Evolutionary conservation across 64 coral and sea anemone species (phyloP).

Genomic region (Actinia tenebrosa): DNA sequence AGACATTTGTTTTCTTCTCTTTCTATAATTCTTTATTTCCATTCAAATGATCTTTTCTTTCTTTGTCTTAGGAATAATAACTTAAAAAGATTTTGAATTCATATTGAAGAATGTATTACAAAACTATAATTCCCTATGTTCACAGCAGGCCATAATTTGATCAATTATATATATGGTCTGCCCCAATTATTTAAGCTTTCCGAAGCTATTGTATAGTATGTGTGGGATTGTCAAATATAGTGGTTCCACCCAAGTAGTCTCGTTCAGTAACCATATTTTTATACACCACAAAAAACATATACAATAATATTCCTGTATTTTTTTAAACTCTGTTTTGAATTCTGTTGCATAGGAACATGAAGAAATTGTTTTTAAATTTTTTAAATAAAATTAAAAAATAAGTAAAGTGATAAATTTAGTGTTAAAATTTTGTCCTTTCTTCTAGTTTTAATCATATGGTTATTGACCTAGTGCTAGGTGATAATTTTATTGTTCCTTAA

Average conservation of each 20-base stretch:
- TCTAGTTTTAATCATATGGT: neutral
- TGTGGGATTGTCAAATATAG: neutral
- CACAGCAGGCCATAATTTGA: neutral
- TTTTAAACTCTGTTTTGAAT: neutral
- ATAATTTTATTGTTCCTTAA: neutral
- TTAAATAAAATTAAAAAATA: neutral
- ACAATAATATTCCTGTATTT: neutral
- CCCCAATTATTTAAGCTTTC: neutral
- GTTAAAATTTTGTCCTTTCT: neutral
- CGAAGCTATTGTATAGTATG: neutral
- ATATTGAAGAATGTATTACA: neutral
- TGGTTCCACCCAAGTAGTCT: neutral
- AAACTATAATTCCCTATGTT: neutral
- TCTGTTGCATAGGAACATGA: neutral
- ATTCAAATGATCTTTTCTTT: neutral
- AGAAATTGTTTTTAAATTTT: neutral
- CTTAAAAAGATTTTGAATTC: neutral
- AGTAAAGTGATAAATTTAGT: neutral
- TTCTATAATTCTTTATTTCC: neutral
- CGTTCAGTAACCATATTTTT: neutral
- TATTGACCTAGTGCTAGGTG: neutral
- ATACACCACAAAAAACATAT: neutral
- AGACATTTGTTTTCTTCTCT: neutral
- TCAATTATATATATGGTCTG: neutral
- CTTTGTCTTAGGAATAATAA: neutral